Conservation (phyloP, 2,888 invertebrate species). For the Dicyrtomina minuta region DNA sequence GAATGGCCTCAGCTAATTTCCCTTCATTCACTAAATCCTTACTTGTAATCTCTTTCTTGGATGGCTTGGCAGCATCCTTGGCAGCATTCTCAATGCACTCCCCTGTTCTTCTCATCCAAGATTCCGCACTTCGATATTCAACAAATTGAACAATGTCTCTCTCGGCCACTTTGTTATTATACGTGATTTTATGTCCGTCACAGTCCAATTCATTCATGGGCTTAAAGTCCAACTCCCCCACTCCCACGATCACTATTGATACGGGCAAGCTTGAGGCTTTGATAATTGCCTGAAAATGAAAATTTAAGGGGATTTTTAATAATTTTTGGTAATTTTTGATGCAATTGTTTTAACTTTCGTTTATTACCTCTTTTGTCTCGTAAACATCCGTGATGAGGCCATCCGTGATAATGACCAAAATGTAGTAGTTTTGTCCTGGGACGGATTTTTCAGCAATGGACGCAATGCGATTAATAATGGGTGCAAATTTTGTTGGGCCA, state of each 20-base stretch:
- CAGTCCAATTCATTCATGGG: conserved; percentile 56
- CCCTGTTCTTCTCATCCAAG: conserved; percentile 50
- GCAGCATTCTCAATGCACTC: conserved; percentile 30
- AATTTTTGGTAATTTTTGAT: too few relatives aligned
- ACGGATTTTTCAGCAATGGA: conserved; percentile 56
- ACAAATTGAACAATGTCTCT: conserved; percentile 67
- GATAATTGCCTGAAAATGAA: conserved; percentile 57
- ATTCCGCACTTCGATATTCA: conserved; percentile 56
- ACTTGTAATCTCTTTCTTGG: too few relatives aligned
- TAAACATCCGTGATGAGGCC: conserved; percentile 63
- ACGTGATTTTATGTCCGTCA: conserved; percentile 55
- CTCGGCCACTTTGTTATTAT: conserved; percentile 58
- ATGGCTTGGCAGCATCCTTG: not conserved
- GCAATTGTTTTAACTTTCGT: not conserved
- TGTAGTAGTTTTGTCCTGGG: conserved; percentile 59
- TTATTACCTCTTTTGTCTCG: conserved; percentile 58
- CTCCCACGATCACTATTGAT: conserved; percentile 65
- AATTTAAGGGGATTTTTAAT: too few relatives aligned
- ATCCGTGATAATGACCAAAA: conserved; percentile 62
- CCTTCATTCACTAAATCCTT: not conserved
- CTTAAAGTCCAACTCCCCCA: conserved; percentile 60
- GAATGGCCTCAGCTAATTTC: conserved; percentile 11
- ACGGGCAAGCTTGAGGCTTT: conserved; percentile 62
- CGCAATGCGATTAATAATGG: conserved; percentile 59
- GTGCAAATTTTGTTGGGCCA: conserved; percentile 64